Base-by-base conservation (phyloP, 1,140 invertebrate species). In the Megalopta genalis region DNA sequence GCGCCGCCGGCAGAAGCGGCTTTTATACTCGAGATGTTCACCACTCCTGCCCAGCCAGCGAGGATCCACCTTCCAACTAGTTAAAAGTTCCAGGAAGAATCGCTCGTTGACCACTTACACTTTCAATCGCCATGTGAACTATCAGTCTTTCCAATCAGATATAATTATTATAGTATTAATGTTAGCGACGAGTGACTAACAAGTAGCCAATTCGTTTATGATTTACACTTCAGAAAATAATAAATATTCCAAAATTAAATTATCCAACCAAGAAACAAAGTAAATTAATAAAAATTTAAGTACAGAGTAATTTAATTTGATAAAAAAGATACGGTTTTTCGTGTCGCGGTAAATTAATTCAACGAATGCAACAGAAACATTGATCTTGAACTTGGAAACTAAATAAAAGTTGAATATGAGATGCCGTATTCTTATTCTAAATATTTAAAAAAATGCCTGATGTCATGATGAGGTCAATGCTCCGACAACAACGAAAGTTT, bases 21-120 rank as follows among this genome's bases (percentile, higher is more conserved):
- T 90, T 91, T 90, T 91, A 91, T 91, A 91, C 72, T 64, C 64
- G 64, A 70, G 69, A 77, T 85, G 60, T 54, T 66, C 57, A 42
- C 66, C 80, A 86, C 77, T 83, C 69, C 54, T 73, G 65, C 68
- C 42, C 71, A 72, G 21, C 27, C 63, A 49, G 23, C 70, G 62
- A 70, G 54, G 65, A 80, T 73, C 54, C 57, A 57, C 64, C 52
- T 39, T 75, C 54, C 66, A 71, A 60, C 72, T 67, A 49, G n/a
- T 76, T 77, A 25, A 57, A 64, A 72, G 21, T 46, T 54, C 9
- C 57, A 73, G 7, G 27, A 63, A 62, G 10, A 23, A 74, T 32
- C 27, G 23, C 12, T 25, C 18, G 68, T 63, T 54, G 18, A 63
- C 42, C 52, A 37, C 52, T 57, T 52, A 25, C 25, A 18, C 63